A percentile compares a stretch with the other conserved stretches of the same genome.
phyloP scores from a whole-genome alignment of 2,797 vertebrate genomes.

The Chelonia mydas region DNA sequence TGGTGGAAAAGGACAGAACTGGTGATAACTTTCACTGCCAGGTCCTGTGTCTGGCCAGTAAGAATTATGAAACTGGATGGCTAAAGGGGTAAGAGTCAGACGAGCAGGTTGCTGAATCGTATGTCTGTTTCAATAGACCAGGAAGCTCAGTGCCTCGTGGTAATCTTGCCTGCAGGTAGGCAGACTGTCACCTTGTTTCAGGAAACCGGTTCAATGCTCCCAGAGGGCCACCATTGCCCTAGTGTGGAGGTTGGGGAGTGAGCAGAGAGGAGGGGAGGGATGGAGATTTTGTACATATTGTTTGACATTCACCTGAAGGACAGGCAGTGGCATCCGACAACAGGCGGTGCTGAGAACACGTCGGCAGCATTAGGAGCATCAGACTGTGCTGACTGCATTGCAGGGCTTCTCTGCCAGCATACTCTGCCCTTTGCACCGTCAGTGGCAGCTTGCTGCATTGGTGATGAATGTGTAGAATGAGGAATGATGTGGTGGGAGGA shows the following conservation, averaged over 20 bases:
- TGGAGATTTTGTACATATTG: rapidly evolving
- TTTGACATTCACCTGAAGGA: not conserved
- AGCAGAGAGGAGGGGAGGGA: rapidly evolving
- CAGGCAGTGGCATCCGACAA: not conserved
- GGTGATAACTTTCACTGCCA: not conserved
- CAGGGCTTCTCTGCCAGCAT: not conserved
- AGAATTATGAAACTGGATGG: not conserved
- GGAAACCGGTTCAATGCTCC: not conserved
- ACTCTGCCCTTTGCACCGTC: not conserved
- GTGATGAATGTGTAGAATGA: not conserved
- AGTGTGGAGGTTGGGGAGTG: not conserved
- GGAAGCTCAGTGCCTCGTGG: not conserved
- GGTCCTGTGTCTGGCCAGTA: not conserved
- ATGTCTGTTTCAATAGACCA: not conserved
- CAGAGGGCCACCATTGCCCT: not conserved
- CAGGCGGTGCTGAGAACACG: not conserved
- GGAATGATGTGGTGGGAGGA: not conserved
- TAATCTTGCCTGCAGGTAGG: not conserved
- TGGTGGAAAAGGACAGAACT: not conserved
- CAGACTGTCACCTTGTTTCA: rapidly evolving
- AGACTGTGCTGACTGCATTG: not conserved
- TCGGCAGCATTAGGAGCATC: not conserved
- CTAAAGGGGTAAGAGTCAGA: not conserved
- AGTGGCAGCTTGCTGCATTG: not conserved
- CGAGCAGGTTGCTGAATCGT: not conserved